Percentiles rank a stretch among this genome's conserved stretches.
Evolutionary conservation across 2,113 vertebrate species (phyloP).

Genomic region (Elachura formosa): DNA sequence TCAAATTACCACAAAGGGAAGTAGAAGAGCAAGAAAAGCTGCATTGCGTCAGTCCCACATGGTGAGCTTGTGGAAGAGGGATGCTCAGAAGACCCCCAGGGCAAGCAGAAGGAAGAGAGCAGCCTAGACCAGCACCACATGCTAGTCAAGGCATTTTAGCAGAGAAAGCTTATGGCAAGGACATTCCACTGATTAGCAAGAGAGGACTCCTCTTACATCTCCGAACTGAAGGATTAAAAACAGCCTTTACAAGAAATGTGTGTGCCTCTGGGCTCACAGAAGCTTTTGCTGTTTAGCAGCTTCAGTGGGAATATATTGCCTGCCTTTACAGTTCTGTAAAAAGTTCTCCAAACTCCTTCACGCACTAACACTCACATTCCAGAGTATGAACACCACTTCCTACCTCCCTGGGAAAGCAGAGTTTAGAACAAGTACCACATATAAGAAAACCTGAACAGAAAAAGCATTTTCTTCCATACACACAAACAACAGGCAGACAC

Average conservation of each 20-base stretch:
- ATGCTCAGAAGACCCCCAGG: not conserved
- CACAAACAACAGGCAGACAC: not conserved
- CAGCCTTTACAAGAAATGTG: not conserved
- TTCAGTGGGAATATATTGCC: not conserved
- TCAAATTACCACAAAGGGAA: not conserved
- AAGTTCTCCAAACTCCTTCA: not conserved
- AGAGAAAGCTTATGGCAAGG: not conserved
- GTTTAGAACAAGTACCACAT: not conserved
- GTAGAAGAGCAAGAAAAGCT: not conserved
- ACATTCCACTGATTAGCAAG: not conserved
- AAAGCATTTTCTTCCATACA: not conserved
- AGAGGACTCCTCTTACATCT: not conserved
- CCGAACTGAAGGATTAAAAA: not conserved
- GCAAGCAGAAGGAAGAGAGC: not conserved
- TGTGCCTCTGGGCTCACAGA: not conserved
- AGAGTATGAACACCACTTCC: not conserved
- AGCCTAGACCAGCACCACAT: not conserved
- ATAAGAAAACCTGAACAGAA: not conserved
- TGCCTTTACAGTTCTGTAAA: not conserved
- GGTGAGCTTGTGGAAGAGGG: not conserved
- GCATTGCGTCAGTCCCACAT: not conserved
- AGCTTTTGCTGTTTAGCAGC: not conserved
- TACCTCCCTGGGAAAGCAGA: not conserved
- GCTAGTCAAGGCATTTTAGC: not conserved
- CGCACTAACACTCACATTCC: not conserved